Evolutionary conservation across 2,888 invertebrate genomes (phyloP).

Genomic region (Dasypogon diadema): DNA sequence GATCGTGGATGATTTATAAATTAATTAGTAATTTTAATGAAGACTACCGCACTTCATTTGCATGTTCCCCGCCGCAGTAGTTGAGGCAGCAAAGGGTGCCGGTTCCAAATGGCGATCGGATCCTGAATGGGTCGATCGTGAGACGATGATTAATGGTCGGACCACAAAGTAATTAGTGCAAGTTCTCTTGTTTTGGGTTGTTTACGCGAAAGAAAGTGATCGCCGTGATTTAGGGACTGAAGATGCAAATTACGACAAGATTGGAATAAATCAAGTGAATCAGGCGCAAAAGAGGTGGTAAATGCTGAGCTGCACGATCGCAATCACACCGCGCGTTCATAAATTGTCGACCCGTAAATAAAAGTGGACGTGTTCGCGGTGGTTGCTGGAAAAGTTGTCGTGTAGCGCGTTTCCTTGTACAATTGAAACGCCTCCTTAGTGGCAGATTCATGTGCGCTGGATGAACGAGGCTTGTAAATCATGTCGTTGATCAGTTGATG

Average conservation of each 20-base stretch:
- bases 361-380: slow-evolving; percentile 9
- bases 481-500: slow-evolving; percentile 27
- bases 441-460: slow-evolving; percentile 36
- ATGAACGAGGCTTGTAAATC: slow-evolving; percentile 37
- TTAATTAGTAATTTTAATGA: slow-evolving; percentile 60
- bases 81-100: not conserved
- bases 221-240: slow-evolving; percentile 36
- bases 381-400: not conserved
- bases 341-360: slow-evolving; percentile 23
- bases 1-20: slow-evolving; percentile 58
- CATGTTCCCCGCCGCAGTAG: not conserved
- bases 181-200: slow-evolving; percentile 39
- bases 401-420: not conserved
- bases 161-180: slow-evolving; percentile 44
- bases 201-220: slow-evolving; percentile 37
- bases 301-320: slow-evolving; percentile 4
- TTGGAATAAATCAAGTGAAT: slow-evolving; percentile 39
- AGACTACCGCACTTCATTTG: slow-evolving; percentile 47
- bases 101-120: slow-evolving; percentile 24
- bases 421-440: slow-evolving; percentile 27
- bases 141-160: slow-evolving; percentile 43
- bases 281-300: slow-evolving; percentile 34
- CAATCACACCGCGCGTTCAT: slow-evolving; percentile 11
- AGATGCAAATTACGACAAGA: slow-evolving; percentile 40
- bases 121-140: slow-evolving; percentile 43